Base-by-base conservation (phyloP, 2,888 invertebrate genomes). In the Tetrapedia diversipes region DNA sequence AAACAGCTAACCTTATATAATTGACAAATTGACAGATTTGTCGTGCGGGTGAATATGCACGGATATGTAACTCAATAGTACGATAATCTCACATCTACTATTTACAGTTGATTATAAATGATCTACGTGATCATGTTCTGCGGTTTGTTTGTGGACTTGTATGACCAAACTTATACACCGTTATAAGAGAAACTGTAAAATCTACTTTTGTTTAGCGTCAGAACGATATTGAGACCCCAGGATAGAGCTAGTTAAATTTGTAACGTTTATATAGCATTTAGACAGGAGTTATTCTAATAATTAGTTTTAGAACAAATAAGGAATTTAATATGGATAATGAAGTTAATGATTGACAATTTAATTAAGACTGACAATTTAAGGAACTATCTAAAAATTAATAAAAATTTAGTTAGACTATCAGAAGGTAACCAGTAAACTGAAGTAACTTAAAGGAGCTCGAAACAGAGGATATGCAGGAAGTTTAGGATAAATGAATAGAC, bases 1-100 rank as follows among this genome's bases (percentile, higher is more conserved):
- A n/a, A 45, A 37, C 22, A 61, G 27, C 41, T 10, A 27, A 11
- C 27, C 51, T 68, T 45, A 34, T 34, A 39, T 63, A 76, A 77
- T 77, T 65, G 39, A 32, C 51, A 53, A 75, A 75, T 53, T 39
- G 57, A 53, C 41, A 51, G 24, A 70, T 57, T 19, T 6, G 10
- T 27, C n/a, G 10, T 29, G 11, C 14, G 32, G 8, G 1, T 11
- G 49, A 32, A 22, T 1, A 29, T 24, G n/a, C 22, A 29, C 11
- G n/a, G 8, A 24, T 19, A 10, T 53, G 51, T 37, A 49, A 57
- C 11, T 19, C 16, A 49, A 56, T 49, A 32, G 7, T n/a, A 8
- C 11, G n/a, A 37, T 32, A 39, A 51, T 39, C 19, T 39, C 16
- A 7, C 29, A 29, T 16, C 16, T 51, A 32, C 27, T 51, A n/a